phyloP scores from a whole-genome alignment of 30 jellyfish, hydroid and myxozoan genomes.

The Turritopsis dohrnii region DNA sequence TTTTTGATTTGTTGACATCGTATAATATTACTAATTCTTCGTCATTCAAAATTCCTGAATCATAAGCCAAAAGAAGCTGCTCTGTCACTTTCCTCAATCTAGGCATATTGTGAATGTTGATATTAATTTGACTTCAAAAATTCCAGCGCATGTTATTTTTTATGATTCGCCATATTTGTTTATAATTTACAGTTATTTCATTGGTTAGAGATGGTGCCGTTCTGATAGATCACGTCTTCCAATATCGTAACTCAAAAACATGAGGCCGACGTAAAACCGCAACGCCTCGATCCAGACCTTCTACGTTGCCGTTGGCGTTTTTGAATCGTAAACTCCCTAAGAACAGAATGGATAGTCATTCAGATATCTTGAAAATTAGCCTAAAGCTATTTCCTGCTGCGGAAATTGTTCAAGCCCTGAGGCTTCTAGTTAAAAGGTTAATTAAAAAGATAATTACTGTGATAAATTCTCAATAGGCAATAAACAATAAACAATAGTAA shows the following conservation, averaged over 20 bases:
- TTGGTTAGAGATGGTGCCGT: not conserved
- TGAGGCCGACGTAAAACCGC: not conserved
- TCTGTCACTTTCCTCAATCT: conserved; percentile 1
- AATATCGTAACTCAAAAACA: not conserved
- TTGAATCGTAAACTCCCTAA: no score
- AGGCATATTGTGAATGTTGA: not conserved
- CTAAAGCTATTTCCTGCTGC: no score
- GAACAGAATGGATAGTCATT: no score
- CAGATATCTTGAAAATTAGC: no score
- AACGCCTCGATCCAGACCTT: not conserved
- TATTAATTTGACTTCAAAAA: not conserved
- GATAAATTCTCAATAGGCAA: no score
- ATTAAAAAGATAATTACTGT: no score
- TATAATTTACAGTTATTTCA: not conserved
- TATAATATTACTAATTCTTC: not conserved
- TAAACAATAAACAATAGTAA: no score
- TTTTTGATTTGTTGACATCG: not conserved
- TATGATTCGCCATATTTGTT: not conserved
- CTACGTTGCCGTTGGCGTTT: not conserved
- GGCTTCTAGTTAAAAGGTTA: no score
- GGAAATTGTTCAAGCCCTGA: no score
- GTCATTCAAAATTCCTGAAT: not conserved
- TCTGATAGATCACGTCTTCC: not conserved
- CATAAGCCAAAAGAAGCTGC: not conserved
- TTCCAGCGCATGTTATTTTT: not conserved